Base-by-base conservation (phyloP, 2,797 vertebrate genomes). In the Alosa sapidissima region DNA sequence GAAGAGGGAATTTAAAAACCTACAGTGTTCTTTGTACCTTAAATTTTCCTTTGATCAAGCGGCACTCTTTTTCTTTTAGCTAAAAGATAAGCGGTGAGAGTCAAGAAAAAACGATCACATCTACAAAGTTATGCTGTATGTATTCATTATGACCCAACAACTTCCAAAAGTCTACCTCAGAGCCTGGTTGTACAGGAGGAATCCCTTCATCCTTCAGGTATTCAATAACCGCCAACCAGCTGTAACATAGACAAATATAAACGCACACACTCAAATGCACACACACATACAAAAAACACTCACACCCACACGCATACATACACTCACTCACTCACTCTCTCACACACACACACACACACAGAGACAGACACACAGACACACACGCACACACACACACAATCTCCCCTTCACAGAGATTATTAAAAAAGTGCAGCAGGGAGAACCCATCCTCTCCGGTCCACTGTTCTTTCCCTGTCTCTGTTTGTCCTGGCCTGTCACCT, bases 401-500 rank as follows among this genome's bases (percentile, higher is more conserved):
- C 33, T 11, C 10, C 28, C 33, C 33, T 4, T 41, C 3, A 72
- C 3, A 11, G 65, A 16, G 28, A 36, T 75, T 3, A 45, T 21
- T 1, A 72, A 72, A 16, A 41, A 41, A 41, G 2, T 41, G 41
- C 41, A 41, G 41, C 41, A 41, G 41, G 41, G 41, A 2, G 41
- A 4, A 41, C 41, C 2, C 41, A 41, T 41, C 2, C 41, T 41
- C 41, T 41, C 41, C 41, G 2, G 41, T 41, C 41, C 41, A 41
- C 41, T 41, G 41, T 41, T 41, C 14, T 45, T 47, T n/a, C 41
- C 36, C 41, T 47, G 33, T 75, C 0, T n/a, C 55, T 58, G 5
- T 62, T 45, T 47, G 33, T 75, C 13, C 72, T 78, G 72, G 14
- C 36, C 72, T 47, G 41, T 78, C 72, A 78, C 72, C 72, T 78